Evolutionary conservation across 2,113 vertebrate genomes (phyloP).

Genomic region (Eptesicus fuscus): DNA sequence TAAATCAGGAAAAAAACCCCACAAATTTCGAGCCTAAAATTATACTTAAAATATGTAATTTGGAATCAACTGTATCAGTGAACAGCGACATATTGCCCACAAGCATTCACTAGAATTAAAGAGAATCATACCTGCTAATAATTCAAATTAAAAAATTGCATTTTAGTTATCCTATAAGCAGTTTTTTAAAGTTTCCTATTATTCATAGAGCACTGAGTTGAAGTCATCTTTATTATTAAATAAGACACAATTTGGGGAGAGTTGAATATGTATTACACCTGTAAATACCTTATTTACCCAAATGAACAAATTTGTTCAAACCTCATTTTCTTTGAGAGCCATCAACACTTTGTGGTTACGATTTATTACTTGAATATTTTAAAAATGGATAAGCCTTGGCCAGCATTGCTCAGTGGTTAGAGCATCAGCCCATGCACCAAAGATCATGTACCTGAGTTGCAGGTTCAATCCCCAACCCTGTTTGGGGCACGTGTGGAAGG

Average conservation of each 20-base stretch:
- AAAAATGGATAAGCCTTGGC: background rate
- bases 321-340: background rate
- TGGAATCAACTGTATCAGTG: background rate
- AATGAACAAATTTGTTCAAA: background rate
- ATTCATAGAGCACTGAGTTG: background rate
- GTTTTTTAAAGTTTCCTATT: background rate
- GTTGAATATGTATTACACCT: background rate
- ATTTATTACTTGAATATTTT: background rate
- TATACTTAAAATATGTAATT: background rate
- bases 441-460: no score
- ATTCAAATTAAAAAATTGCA: background rate
- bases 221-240: background rate
- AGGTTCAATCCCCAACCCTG: no score
- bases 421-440: no score
- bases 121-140: background rate
- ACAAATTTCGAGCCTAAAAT: background rate
- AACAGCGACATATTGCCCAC: background rate
- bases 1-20: background rate
- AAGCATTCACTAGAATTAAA: background rate
- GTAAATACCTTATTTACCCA: background rate
- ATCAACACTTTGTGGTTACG: background rate
- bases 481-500: background rate
- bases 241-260: background rate
- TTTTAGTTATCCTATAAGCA: background rate
- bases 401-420: background rate